Conservation (phyloP, 2,888 invertebrate species). For the Drosophila nigricruria region DNA sequence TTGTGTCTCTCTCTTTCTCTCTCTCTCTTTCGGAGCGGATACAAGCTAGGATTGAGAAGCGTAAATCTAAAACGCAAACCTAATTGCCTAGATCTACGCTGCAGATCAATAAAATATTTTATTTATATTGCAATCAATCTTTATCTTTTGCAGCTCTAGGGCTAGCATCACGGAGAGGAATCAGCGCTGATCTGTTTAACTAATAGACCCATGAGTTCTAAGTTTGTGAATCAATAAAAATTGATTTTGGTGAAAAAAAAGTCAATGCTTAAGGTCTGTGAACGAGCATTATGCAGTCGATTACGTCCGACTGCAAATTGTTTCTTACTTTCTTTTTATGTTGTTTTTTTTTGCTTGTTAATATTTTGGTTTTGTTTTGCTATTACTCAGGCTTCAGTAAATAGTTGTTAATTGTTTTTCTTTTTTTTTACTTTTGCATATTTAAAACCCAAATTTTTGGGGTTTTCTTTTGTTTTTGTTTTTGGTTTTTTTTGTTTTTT, state of each 20-base stretch:
- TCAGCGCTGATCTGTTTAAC: background rate
- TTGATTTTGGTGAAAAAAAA: background rate
- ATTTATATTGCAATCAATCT: too few relatives aligned
- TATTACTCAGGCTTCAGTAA: conserved; percentile 55
- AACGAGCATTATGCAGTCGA: conserved; percentile 5
- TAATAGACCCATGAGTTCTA: too few relatives aligned
- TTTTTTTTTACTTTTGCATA: conserved; percentile 35
- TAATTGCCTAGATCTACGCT: too few relatives aligned
- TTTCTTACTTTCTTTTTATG: conserved; percentile 18
- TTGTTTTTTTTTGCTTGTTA: too few relatives aligned
- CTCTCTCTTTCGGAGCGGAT: too few relatives aligned
- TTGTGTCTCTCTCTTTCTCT: background rate
- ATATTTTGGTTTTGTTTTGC: conserved; percentile 48
- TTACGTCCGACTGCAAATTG: background rate
- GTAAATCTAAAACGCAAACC: too few relatives aligned
- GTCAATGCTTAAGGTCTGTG: background rate
- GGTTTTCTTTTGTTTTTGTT: conserved; percentile 35
- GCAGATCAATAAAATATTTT: too few relatives aligned
- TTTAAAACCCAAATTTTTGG: conserved; percentile 19
- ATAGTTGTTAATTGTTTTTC: conserved; percentile 43
- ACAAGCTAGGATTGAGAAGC: too few relatives aligned
- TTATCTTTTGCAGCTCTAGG: too few relatives aligned
- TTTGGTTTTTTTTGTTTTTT: conserved; percentile 25
- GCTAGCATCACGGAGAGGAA: too few relatives aligned
- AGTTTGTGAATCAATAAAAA: too few relatives aligned